phyloP scores from a whole-genome alignment of 2,113 vertebrate species.

The Australoheros scitulus region DNA sequence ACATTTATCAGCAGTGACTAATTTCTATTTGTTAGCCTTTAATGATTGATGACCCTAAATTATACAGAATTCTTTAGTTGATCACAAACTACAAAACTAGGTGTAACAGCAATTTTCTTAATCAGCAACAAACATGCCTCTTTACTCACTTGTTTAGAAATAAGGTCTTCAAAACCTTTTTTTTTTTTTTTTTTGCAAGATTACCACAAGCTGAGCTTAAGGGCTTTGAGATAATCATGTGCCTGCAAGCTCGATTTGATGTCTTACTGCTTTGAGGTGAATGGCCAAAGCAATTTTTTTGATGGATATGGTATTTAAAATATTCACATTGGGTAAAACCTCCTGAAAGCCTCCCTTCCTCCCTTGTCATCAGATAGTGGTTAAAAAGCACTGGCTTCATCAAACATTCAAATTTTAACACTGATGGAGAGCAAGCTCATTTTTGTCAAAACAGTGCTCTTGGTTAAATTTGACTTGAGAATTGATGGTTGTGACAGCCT shows the following conservation, averaged over 20 bases:
- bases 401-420: constrained; percentile 25
- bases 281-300: constrained; percentile 24
- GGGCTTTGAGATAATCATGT: constrained; percentile 26
- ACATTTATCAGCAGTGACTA: constrained; percentile 63
- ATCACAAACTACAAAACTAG: constrained; percentile 3
- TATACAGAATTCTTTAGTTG: constrained; percentile 42
- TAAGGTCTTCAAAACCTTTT: not conserved
- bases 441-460: not conserved
- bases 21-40: constrained; percentile 55
- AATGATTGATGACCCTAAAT: constrained; percentile 64
- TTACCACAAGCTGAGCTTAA: constrained; percentile 16
- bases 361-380: not conserved
- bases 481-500: not conserved
- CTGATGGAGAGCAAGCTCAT: not conserved
- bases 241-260: constrained; percentile 20
- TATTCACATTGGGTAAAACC: constrained; percentile 11
- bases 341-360: not conserved
- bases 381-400: not conserved
- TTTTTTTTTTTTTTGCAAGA: constrained; percentile 5
- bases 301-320: constrained; percentile 31
- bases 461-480: not conserved
- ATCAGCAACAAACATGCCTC: constrained; percentile 14
- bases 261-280: constrained; percentile 19
- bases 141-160: not conserved
- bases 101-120: constrained; percentile 4